Evolutionary conservation across 2,797 vertebrate species (phyloP), one percentile per base, ranked within the genome.

Genomic region (Gymnoscopelus braueri): DNA sequence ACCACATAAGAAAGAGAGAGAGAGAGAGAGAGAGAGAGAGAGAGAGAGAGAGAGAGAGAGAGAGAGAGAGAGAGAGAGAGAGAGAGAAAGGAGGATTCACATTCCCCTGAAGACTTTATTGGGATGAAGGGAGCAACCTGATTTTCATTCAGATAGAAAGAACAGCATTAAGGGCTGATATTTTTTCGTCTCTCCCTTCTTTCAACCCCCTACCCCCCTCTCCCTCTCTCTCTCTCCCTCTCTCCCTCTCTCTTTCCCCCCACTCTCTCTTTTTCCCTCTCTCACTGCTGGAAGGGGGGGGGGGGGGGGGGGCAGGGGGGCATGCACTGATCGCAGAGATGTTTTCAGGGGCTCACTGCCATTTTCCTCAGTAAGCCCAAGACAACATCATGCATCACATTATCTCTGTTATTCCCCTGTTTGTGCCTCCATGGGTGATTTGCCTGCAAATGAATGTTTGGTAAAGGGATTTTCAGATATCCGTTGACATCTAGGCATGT

Each of bases 61-160:
- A 23, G 24, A 19, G 32, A 26, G 44, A 50, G 49, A 51, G 26
- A 5, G 35, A 13, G 13, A 50, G 7, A 60, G 26, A 60, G 66
- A 14, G 24, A 11, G 19, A 6, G 60, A 19, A 19, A 9, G 26
- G 52, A 79, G 81, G 80, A 73, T 86, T 77, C 60, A 49, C 70
- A 75, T 83, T 77, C 85, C 87, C 87, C 80, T 59, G 52, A 71
- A 83, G 86, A 77, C 71, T 69, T 75, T 71, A 72, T 71, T 73
- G 85, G 80, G 86, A 80, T 82, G 84, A 89, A 83, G 76, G 51
- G 60, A 80, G 79, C 52, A 60, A 60, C 70, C 74, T 88, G 79
- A 89, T 90, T 85, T 88, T 86, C 78, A 90, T 85, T 88, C 82
- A 84, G 83, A 84, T 82, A 85, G 77, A 80, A 85, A 79, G 75